Evolutionary conservation across 1,140 invertebrate species (phyloP), one percentile per base, ranked within the genome.

Genomic region (Harpegnathos saltator): DNA sequence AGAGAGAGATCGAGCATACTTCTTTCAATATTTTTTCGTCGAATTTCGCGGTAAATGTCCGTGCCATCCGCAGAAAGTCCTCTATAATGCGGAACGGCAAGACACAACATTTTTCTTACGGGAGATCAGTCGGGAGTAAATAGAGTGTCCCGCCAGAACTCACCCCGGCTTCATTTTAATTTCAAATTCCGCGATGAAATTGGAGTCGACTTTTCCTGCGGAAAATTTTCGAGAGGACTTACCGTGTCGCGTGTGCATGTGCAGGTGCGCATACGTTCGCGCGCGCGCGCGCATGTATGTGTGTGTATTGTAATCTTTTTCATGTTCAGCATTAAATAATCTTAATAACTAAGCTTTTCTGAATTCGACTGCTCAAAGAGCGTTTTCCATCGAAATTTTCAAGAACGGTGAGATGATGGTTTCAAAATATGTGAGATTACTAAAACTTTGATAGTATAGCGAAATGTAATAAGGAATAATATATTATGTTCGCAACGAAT

Each of bases 401-500:
- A 68, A 24, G 24, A 56, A 19, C 29, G 17, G 15, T 9, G 22
- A 68, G 29, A n/a, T 74, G 61, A 62, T 50, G 62, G 29, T 74
- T 74, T 14, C 19, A 19, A 50, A 14, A 77, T 0, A 44, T 44
- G 29, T 19, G 24, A 26, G 33, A 7, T n/a, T 78, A 11, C 12
- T 29, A 66, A 38, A 78, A 26, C 54, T 77, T n/a, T n/a, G n/a
- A n/a, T n/a, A n/a, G 19, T 63, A 54, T 59, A 44, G 33, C 26
- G 66, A 78, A 78, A 56, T 78, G 68, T 17, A 33, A 78, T 78
- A 56, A 78, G 50, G 22, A 78, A 78, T 68, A 68, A 78, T 78
- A 66, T 19, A 78, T 78, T 15, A 7, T 11, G 38, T 9, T 66
- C 68, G 44, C n/a, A n/a, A n/a, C n/a, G n/a, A n/a, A n/a, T n/a